Evolutionary conservation across 2,797 vertebrate species (phyloP).

Genomic region (Notamacropus eugenii): DNA sequence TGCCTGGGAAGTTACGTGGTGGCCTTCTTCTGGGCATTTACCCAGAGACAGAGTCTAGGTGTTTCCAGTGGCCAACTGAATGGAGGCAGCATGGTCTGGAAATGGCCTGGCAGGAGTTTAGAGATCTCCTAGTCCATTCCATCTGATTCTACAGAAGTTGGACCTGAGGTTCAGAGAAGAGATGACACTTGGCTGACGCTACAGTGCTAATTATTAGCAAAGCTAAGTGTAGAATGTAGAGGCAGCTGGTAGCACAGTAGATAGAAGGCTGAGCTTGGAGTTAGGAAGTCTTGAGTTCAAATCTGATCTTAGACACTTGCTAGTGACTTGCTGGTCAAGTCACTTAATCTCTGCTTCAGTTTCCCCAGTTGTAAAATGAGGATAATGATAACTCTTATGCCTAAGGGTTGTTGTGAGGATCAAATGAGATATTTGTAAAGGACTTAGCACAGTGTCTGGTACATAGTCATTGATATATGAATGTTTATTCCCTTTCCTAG

Average conservation of each 20-base stretch:
- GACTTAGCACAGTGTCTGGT: neutral
- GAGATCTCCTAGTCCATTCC: neutral
- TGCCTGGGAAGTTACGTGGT: neutral
- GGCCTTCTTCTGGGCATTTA: neutral
- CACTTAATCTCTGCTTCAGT: neutral
- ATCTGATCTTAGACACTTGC: neutral
- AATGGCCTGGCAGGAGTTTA: neutral
- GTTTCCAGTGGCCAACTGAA: neutral
- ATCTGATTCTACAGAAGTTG: too few species aligned
- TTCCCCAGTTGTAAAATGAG: neutral
- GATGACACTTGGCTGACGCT: too few species aligned
- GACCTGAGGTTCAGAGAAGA: too few species aligned
- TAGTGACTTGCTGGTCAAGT: neutral
- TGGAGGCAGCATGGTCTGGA: neutral
- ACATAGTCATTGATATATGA: neutral
- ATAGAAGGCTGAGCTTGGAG: neutral
- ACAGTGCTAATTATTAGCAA: neutral
- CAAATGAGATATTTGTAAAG: too few species aligned
- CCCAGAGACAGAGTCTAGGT: neutral
- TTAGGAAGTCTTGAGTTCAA: neutral
- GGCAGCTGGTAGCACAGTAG: neutral
- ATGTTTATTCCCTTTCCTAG: neutral
- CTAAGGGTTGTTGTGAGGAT: neutral
- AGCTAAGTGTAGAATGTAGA: neutral
- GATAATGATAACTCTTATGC: neutral